Percentiles rank a stretch among this genome's conserved stretches.
Conservation (phyloP, 2,888 invertebrate species). For the Atherix ibis region DNA sequence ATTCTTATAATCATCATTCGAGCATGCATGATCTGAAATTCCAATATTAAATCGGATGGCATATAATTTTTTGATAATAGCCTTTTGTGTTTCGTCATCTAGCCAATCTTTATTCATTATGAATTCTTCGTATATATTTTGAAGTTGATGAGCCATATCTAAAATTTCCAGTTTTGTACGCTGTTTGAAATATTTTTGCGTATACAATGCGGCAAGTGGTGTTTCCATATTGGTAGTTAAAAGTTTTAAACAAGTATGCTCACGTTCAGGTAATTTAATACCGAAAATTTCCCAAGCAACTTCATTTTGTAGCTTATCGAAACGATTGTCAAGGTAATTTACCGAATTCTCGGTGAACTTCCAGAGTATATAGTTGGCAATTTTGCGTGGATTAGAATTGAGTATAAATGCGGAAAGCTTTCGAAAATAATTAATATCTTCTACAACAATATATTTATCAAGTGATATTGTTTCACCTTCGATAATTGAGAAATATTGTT, state of each 20-base stretch:
- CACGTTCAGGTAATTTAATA: too few relatives aligned
- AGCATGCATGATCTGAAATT: conserved; percentile 60
- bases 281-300: conserved; percentile 63
- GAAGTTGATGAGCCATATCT: conserved; percentile 72
- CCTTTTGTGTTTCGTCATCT: conserved; percentile 66
- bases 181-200: conserved; percentile 41
- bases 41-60: conserved; percentile 86
- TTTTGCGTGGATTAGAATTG: conserved; percentile 6
- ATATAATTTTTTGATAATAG: conserved; percentile 75
- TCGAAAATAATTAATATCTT: conserved; percentile 9
- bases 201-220: conserved; percentile 48
- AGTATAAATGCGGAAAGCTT: conserved; percentile 9
- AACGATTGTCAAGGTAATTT: conserved; percentile 11
- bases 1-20: conserved; percentile 71
- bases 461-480: conserved; percentile 6
- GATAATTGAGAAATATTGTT: conserved; percentile 11
- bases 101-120: conserved; percentile 77
- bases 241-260: too few relatives aligned
- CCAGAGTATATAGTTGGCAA: conserved; percentile 16
- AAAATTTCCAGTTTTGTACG: conserved; percentile 46
- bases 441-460: conserved; percentile 9
- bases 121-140: conserved; percentile 70
- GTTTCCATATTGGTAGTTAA: conserved; percentile 69
- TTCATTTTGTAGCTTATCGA: conserved; percentile 11
- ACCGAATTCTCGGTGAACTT: conserved; percentile 10